Conservation (phyloP, 1,140 invertebrate genomes). For the Drosophila subpulchrella region DNA sequence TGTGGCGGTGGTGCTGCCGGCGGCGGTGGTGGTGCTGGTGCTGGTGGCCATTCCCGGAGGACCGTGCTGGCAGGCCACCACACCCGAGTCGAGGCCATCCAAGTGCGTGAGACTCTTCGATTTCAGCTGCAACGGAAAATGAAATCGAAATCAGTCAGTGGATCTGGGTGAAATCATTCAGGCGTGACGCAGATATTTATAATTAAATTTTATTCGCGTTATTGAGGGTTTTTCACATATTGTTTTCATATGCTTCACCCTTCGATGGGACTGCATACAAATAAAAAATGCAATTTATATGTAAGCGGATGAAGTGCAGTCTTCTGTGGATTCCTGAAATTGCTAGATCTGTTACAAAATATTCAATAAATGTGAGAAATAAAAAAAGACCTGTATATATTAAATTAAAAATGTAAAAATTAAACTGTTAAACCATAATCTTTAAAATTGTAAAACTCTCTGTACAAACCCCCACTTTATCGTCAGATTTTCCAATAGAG, state of each 20-base stretch:
- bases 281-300: slow-evolving; percentile 42
- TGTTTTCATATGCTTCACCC: slow-evolving; percentile 27
- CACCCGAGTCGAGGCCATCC: slow-evolving; percentile 76
- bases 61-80: slow-evolving; percentile 71
- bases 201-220: slow-evolving; percentile 57
- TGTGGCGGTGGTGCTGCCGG: slow-evolving; percentile 4
- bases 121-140: slow-evolving; percentile 76
- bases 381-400: not conserved
- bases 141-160: slow-evolving; percentile 42
- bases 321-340: slow-evolving; percentile 7
- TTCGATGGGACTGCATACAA: slow-evolving; percentile 6
- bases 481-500: not conserved
- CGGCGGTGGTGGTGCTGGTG: slow-evolving; percentile 11
- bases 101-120: slow-evolving; percentile 84
- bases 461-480: not conserved
- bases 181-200: slow-evolving; percentile 50
- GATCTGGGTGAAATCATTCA: slow-evolving; percentile 40
- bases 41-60: slow-evolving; percentile 30
- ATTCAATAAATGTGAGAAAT: not conserved
- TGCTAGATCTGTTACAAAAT: slow-evolving; percentile 3
- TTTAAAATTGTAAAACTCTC: no score
- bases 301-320: slow-evolving; percentile 13
- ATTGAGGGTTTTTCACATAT: slow-evolving; percentile 32
- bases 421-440: no score
- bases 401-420: no score